Percentiles rank a stretch among this genome's conserved stretches.
These are phyloP conservation scores for Drosophila punjabiensis DNA, from an alignment of 1,140 invertebrate genomes.

Conservation along the genomic window DNA sequence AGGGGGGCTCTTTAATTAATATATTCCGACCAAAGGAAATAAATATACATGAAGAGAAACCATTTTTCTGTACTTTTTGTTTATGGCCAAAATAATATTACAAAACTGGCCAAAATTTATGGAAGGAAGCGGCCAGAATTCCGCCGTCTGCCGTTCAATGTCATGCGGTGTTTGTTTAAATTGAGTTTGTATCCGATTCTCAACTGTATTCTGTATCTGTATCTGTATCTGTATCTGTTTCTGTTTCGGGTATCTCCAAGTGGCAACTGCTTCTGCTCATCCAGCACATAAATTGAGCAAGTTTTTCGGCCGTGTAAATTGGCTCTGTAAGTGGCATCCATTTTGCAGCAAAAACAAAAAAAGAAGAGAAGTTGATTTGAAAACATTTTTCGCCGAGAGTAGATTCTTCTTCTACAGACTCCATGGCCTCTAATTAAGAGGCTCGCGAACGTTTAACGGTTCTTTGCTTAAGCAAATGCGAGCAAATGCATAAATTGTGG, in stretches of 20 bases:
- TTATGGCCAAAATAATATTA: constrained; percentile 64
- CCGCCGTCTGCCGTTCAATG: constrained; percentile 66
- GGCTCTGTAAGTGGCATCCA: constrained; percentile 41
- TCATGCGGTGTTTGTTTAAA: constrained; percentile 66
- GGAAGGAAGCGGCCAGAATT: constrained; percentile 63
- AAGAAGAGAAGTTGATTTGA: constrained; percentile 14
- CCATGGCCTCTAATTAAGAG: constrained; percentile 65
- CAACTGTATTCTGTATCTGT: neutral
- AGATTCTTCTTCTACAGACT: constrained; percentile 19
- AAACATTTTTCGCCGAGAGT: no score
- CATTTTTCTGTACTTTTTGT: constrained; percentile 46
- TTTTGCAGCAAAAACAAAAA: constrained; percentile 31
- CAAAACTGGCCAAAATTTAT: constrained; percentile 77
- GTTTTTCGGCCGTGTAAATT: constrained; percentile 65
- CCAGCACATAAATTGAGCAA: constrained; percentile 61
- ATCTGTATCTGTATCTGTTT: constrained; percentile 11
- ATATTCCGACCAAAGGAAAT: constrained; percentile 27
- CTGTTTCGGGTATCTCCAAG: constrained; percentile 14
- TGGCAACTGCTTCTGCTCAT: constrained; percentile 25
- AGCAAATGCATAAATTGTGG: constrained; percentile 72
- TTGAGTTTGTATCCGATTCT: constrained; percentile 42
- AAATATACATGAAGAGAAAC: constrained; percentile 30
- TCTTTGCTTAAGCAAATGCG: constrained; percentile 70
- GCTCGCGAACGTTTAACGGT: constrained; percentile 75
- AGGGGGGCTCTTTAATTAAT: constrained; percentile 37